phyloP scores from a whole-genome alignment of 2,113 vertebrate species.

The Parus major region DNA sequence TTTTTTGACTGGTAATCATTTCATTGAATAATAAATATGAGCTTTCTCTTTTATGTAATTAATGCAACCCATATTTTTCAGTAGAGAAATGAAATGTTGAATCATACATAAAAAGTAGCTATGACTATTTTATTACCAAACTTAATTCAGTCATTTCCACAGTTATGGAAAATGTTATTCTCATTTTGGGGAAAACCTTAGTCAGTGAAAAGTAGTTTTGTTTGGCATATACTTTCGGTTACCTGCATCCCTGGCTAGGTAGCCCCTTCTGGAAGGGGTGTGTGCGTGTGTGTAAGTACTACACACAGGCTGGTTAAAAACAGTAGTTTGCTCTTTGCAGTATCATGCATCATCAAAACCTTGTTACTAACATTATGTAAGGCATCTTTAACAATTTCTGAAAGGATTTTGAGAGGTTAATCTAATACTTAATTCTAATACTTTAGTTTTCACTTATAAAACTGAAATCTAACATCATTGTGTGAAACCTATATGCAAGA shows the following conservation, averaged over 20 bases:
- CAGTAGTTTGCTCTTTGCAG: background rate
- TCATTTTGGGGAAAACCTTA: conserved; percentile 72
- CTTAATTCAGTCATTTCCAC: conserved; percentile 72
- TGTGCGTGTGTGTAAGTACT: background rate
- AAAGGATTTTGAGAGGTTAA: conserved; percentile 1
- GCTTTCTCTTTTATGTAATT: conserved; percentile 71
- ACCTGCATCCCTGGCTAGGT: conserved; percentile 59
- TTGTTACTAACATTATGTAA: background rate
- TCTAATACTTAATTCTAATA: conserved; percentile 15
- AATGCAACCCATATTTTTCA: conserved; percentile 70
- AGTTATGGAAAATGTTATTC: conserved; percentile 74
- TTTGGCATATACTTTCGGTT: conserved; percentile 66
- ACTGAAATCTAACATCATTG: background rate
- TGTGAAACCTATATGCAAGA: background rate
- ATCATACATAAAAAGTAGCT: conserved; percentile 71
- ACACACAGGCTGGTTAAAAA: background rate
- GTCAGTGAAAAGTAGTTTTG: conserved; percentile 67
- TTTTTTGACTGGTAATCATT: conserved; percentile 67
- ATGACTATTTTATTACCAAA: conserved; percentile 75
- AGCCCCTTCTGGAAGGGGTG: background rate
- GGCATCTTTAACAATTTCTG: background rate
- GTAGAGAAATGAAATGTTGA: conserved; percentile 69
- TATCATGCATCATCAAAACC: background rate
- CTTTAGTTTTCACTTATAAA: conserved; percentile 35
- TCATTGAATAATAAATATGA: conserved; percentile 73